Base-by-base conservation (phyloP, 1,140 invertebrate genomes). In the Pachyrhynchus sulphureomaculatus region DNA sequence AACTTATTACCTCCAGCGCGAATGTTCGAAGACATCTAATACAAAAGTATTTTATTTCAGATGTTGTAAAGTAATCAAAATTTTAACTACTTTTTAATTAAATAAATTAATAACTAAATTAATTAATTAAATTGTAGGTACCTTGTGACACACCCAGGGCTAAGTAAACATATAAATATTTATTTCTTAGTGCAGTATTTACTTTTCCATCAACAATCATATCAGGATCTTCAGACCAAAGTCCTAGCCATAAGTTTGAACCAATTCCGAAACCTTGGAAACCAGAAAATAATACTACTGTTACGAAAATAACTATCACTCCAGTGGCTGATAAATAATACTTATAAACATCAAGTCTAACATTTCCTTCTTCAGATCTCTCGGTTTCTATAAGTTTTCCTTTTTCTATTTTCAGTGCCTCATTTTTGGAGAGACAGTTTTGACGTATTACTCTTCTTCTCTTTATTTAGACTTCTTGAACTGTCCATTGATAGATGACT, bases 221-320 rank as follows among this genome's bases (percentile, higher is more conserved):
- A 44, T 66, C 71, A 64, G 81, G 74, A 64, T 89, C 88, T 61
- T 87, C 56, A 10, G 70, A 34, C 94, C 94, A 98, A 53, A 81
- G 71, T 15, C 90, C 89, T 0, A 98, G 81, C 94, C 95, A 98
- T 60, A 96, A 79, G 79, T 95, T 98, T 23, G 93, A 90, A 62
- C 89, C 89, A 58, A 98, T 90, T 69, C 88, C 88, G 76, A 95
- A 93, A 44, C 83, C 82, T 29, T 94, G 92, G 73, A 88, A 91
- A 10, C 29, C 55, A 21, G 17, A 8, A 76, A 94, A 95, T 75
- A 94, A 86, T 0, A 93, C 49, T 26, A 95, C 80, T 2, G 92
- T 95, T 5, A 86, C 73, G 10, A 87, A 67, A 0, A 86, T 84
- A 6, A 93, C 78, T 51, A 86, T 75, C 56, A 88, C 75, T 45